Conservation (phyloP, 2,888 invertebrate genomes). For the Acleris literana region DNA sequence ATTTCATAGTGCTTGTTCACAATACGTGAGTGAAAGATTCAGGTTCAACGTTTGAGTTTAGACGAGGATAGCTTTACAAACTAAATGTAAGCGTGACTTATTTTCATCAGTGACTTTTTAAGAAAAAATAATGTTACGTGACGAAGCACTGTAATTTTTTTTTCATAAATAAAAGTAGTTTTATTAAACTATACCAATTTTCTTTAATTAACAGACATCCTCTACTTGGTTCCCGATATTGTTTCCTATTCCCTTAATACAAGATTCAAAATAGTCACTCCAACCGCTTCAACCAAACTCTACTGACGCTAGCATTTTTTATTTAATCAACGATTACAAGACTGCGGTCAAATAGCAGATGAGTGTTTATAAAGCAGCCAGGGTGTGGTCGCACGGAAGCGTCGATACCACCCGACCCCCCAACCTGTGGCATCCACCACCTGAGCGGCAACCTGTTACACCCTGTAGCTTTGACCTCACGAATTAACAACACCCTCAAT, state of each 20-base stretch:
- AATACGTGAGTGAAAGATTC: no score
- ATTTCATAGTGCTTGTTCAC: no score
- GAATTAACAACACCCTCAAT: conserved; percentile 14
- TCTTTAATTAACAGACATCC: neutral
- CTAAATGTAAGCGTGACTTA: no score
- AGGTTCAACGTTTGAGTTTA: no score
- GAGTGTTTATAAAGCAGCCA: conserved; percentile 39
- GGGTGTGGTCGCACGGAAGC: conserved; percentile 65
- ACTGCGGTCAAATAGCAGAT: conserved; percentile 14
- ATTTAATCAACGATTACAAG: neutral
- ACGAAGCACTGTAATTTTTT: no score
- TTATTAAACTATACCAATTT: no score
- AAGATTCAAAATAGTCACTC: neutral
- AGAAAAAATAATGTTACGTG: no score
- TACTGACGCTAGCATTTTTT: neutral
- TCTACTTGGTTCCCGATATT: neutral
- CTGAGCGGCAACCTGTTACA: conserved; percentile 59
- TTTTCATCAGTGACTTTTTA: no score
- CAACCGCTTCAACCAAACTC: neutral
- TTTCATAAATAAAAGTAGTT: no score
- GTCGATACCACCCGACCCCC: conserved; percentile 50
- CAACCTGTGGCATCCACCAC: conserved; percentile 66
- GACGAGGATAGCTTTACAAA: no score
- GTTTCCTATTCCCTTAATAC: neutral
- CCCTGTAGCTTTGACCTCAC: conserved; percentile 26